Evolutionary conservation across 2,113 vertebrate genomes (phyloP).

Genomic region (human (Homo sapiens)): DNA sequence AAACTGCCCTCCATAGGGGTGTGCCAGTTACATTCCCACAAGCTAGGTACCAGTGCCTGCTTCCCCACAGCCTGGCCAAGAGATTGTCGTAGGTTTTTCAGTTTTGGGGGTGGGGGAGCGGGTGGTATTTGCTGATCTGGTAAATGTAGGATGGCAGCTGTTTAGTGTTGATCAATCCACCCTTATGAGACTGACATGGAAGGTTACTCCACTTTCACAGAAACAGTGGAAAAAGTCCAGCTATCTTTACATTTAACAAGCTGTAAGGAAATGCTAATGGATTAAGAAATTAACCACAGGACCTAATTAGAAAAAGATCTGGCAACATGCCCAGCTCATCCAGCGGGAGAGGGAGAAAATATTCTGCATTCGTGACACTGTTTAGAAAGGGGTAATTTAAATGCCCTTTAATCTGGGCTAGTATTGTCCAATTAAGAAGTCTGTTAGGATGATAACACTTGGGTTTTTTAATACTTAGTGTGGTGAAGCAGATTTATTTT

Average conservation of each 20-base stretch:
- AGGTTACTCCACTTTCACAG: not conserved
- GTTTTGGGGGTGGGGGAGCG: not conserved
- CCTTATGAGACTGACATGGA: not conserved
- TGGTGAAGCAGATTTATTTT: not conserved
- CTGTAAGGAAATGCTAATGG: constrained; percentile 11
- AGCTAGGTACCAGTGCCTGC: not conserved
- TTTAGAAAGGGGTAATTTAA: constrained; percentile 67
- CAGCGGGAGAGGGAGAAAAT: constrained; percentile 47
- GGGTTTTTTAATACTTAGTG: constrained; percentile 15
- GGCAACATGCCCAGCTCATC: constrained; percentile 60
- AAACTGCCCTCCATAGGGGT: not conserved
- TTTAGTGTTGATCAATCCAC: not conserved
- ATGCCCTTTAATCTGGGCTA: constrained; percentile 63
- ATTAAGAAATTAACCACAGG: constrained; percentile 63
- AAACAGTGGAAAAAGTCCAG: not conserved
- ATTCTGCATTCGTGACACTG: constrained; percentile 54
- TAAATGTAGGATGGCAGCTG: not conserved
- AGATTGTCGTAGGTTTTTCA: not conserved
- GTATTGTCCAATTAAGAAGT: constrained; percentile 60
- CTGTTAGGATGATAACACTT: constrained; percentile 59
- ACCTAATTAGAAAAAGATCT: constrained; percentile 63
- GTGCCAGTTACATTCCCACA: not conserved
- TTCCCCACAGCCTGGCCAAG: not conserved
- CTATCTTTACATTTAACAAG: not conserved
- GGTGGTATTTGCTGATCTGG: not conserved